phyloP scores from a whole-genome alignment of 2,113 vertebrate species.

The Regulus satrapa region DNA sequence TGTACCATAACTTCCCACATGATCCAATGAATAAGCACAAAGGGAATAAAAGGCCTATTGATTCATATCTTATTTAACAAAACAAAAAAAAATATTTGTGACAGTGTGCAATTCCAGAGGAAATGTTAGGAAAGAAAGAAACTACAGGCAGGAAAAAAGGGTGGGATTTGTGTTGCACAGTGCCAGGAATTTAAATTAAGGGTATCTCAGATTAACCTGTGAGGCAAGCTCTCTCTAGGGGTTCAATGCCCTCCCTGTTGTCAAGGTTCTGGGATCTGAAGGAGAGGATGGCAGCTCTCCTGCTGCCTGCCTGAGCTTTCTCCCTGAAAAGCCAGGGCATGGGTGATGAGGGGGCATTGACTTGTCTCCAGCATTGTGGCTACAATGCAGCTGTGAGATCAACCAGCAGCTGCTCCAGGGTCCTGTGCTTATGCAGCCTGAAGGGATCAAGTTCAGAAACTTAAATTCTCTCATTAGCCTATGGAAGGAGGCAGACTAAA shows the following conservation, averaged over 20 bases:
- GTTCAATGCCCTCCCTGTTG: accelerated
- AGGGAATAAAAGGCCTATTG: slow-evolving; percentile 32
- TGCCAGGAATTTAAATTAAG: background rate
- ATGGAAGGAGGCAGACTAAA: background rate
- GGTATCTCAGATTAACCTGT: background rate
- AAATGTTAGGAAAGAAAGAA: background rate
- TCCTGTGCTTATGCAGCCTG: background rate
- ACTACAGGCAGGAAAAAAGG: background rate
- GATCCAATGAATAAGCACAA: slow-evolving; percentile 38
- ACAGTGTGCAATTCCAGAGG: background rate
- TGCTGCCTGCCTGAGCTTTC: background rate
- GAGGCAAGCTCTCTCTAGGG: background rate
- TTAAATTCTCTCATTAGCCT: background rate
- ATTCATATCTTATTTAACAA: slow-evolving; percentile 53
- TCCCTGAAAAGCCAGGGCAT: background rate
- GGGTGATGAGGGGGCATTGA: background rate
- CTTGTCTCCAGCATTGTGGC: background rate
- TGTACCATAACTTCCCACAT: slow-evolving; percentile 43
- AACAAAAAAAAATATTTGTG: slow-evolving; percentile 11
- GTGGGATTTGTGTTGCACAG: background rate
- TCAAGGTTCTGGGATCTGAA: background rate
- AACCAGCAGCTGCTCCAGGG: background rate
- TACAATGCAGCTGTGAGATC: background rate
- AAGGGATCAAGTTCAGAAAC: background rate
- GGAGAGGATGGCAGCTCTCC: background rate